phyloP scores from a whole-genome alignment of 2,113 vertebrate species.

The Zapornia atra region DNA sequence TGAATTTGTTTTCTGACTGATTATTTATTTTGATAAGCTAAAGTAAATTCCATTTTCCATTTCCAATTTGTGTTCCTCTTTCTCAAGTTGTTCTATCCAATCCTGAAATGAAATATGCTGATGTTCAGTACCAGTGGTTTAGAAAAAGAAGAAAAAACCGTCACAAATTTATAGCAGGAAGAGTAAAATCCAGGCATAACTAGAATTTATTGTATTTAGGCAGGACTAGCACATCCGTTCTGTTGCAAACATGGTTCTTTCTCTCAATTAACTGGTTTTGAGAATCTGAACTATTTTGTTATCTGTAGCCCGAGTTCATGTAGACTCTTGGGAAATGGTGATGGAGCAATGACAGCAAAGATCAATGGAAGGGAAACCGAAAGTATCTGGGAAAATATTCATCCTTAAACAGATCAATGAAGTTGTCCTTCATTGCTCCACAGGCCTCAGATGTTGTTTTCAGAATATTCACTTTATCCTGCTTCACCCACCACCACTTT shows the following conservation, averaged over 20 bases:
- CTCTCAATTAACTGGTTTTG: background rate
- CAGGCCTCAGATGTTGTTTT: background rate
- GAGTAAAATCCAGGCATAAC: background rate
- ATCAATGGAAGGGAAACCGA: background rate
- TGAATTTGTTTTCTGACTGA: background rate
- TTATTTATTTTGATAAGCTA: background rate
- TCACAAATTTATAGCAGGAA: background rate
- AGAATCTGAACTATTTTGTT: background rate
- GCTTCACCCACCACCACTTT: background rate
- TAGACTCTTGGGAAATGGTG: background rate
- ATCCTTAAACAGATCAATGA: background rate
- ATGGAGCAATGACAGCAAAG: background rate
- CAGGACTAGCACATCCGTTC: background rate
- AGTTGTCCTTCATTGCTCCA: background rate
- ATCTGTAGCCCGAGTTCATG: background rate
- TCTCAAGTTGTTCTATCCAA: background rate
- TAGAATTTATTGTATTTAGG: background rate
- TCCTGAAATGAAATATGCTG: background rate
- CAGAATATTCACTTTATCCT: background rate
- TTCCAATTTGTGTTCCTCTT: background rate
- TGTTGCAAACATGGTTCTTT: background rate
- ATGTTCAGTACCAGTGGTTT: background rate
- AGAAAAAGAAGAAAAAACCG: too few species aligned
- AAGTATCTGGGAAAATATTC: background rate
- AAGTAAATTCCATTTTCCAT: background rate